A percentile compares a stretch with the other conserved stretches of the same genome.
Conservation (phyloP, 2,888 invertebrate genomes). For the Drosophila siamana region DNA sequence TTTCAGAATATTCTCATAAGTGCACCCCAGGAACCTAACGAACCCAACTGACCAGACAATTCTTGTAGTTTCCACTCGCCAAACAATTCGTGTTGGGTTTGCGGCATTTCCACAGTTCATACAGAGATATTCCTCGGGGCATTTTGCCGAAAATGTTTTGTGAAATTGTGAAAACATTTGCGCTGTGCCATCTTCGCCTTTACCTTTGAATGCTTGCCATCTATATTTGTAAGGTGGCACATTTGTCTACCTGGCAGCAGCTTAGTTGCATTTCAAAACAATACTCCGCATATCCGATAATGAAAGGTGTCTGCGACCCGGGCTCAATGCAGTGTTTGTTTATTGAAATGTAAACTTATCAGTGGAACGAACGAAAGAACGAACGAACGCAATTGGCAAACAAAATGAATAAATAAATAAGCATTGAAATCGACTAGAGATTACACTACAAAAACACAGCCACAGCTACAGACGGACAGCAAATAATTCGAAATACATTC, state of each 20-base stretch:
- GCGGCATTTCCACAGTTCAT: background rate
- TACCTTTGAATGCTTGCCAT: background rate
- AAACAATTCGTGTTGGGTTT: background rate
- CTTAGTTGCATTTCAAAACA: background rate
- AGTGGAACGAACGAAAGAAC: too few relatives aligned
- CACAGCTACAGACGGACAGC: too few relatives aligned
- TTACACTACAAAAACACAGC: background rate
- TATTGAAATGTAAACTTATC: conserved; percentile 1
- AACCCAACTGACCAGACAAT: background rate
- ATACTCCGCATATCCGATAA: background rate
- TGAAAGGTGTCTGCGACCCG: too few relatives aligned
- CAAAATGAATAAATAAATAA: background rate
- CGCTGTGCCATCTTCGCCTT: background rate
- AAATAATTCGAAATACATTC: too few relatives aligned
- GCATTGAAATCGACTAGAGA: too few relatives aligned
- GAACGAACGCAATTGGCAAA: background rate
- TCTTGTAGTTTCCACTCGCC: background rate
- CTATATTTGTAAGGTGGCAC: background rate
- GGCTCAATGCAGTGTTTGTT: background rate
- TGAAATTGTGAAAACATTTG: background rate
- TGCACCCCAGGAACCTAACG: background rate
- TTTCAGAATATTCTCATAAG: too few relatives aligned
- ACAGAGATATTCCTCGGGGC: background rate
- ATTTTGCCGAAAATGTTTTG: conserved; percentile 1
- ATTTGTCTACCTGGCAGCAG: background rate